These are phyloP conservation scores for Girardia tigrina DNA, from an alignment of 2,888 invertebrate genomes.

Conservation along the genomic window DNA sequence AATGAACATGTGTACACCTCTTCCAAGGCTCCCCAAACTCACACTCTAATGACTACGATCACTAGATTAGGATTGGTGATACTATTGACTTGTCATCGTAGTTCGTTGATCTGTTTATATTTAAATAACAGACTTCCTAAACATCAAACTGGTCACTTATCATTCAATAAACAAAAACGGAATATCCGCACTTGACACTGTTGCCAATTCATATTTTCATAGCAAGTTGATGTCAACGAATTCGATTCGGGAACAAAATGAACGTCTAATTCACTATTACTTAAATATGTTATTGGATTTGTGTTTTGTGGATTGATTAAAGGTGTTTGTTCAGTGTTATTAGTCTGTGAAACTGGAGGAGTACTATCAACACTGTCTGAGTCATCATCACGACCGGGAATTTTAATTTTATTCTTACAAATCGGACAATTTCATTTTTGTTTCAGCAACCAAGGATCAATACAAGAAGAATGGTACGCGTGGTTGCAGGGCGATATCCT, in stretches of 20 bases:
- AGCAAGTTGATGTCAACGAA: background rate
- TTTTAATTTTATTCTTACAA: conserved; percentile 77
- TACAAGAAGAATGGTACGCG: conserved; percentile 89
- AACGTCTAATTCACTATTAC: background rate
- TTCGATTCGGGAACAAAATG: background rate
- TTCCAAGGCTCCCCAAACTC: too few relatives aligned
- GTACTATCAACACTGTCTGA: background rate
- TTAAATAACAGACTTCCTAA: too few relatives aligned
- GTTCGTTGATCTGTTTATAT: too few relatives aligned
- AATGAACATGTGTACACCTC: too few relatives aligned
- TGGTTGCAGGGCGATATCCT: too few relatives aligned
- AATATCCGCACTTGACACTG: too few relatives aligned
- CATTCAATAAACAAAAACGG: too few relatives aligned
- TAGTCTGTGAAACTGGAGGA: background rate
- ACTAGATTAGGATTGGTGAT: too few relatives aligned
- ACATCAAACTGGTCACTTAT: too few relatives aligned
- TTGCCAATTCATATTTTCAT: too few relatives aligned
- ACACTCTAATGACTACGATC: too few relatives aligned
- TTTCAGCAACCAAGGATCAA: conserved; percentile 95
- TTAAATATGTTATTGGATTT: background rate
- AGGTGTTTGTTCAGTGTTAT: background rate
- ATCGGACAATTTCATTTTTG: conserved; percentile 87
- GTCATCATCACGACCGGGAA: conserved; percentile 3
- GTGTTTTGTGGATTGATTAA: background rate
- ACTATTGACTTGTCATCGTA: too few relatives aligned